Conservation (phyloP, 2,113 vertebrate species). For the Nanorana parkeri region DNA sequence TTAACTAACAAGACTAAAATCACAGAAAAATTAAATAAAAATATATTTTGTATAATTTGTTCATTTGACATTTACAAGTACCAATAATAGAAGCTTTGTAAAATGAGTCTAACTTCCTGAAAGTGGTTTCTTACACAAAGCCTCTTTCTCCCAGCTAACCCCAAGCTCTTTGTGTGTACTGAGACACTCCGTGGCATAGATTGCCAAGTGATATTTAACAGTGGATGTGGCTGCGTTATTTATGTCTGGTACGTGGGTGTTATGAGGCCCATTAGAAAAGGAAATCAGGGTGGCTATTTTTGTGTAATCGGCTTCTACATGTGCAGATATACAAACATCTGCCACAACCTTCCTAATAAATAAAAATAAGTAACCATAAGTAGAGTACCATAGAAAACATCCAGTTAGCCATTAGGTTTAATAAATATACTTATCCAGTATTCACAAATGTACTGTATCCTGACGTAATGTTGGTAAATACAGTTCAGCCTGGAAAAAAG, state of each 20-base stretch:
- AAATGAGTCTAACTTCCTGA: conserved; percentile 37
- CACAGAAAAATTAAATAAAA: conserved; percentile 32
- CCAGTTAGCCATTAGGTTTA: too few species aligned
- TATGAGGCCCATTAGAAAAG: conserved; percentile 14
- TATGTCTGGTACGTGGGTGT: conserved; percentile 35
- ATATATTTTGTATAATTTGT: conserved; percentile 52
- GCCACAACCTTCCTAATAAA: neutral
- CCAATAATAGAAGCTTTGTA: conserved; percentile 50
- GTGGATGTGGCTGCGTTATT: conserved; percentile 53
- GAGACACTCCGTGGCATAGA: conserved; percentile 25
- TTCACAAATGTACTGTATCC: neutral
- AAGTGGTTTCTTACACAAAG: conserved; percentile 51
- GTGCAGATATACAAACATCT: conserved; percentile 8
- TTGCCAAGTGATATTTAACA: conserved; percentile 49
- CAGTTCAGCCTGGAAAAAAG: too few species aligned
- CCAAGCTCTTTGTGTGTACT: conserved; percentile 26
- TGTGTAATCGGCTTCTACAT: neutral
- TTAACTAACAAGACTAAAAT: conserved; percentile 26
- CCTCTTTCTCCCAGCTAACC: conserved; percentile 29
- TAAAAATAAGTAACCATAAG: neutral
- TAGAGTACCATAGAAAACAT: neutral
- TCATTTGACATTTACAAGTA: conserved; percentile 47
- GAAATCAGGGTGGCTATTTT: conserved; percentile 21
- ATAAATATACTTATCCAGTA: too few species aligned
- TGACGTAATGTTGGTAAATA: too few species aligned